phyloP scores from a whole-genome alignment of 2,113 vertebrate species.

The Nothoprocta pentlandii region DNA sequence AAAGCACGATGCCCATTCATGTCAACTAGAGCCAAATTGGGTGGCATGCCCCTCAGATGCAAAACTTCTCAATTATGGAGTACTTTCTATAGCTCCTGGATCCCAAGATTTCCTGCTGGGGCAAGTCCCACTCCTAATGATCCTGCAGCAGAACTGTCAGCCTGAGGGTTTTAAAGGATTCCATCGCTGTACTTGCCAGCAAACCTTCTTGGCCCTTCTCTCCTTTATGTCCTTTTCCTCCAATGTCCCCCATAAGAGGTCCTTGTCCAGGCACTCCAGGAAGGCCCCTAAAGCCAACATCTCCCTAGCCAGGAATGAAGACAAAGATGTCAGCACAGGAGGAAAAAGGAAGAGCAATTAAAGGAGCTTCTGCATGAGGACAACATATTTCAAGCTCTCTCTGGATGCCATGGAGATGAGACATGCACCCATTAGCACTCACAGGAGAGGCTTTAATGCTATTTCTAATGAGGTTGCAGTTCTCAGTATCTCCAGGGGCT shows the following conservation, averaged over 20 bases:
- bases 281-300: slow-evolving; percentile 76
- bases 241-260: slow-evolving; percentile 77
- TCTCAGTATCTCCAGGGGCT: background rate
- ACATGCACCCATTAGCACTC: background rate
- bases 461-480: background rate
- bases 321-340: background rate
- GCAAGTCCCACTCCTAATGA: accelerated
- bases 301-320: slow-evolving; percentile 75
- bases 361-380: background rate
- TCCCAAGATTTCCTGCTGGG: accelerated
- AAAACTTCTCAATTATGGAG: accelerated
- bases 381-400: background rate
- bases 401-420: background rate
- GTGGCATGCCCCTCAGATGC: accelerated
- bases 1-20: background rate
- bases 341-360: background rate
- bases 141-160: background rate
- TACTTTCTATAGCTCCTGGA: background rate
- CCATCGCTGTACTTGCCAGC: slow-evolving; percentile 75
- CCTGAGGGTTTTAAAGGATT: background rate
- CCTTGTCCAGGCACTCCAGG: slow-evolving; percentile 80
- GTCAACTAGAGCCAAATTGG: background rate
- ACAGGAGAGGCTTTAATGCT: background rate
- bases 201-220: slow-evolving; percentile 84
- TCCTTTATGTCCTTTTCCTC: slow-evolving; percentile 81